phyloP scores from a whole-genome alignment of 2,888 invertebrate species.

The Schrankia costaestrigalis region DNA sequence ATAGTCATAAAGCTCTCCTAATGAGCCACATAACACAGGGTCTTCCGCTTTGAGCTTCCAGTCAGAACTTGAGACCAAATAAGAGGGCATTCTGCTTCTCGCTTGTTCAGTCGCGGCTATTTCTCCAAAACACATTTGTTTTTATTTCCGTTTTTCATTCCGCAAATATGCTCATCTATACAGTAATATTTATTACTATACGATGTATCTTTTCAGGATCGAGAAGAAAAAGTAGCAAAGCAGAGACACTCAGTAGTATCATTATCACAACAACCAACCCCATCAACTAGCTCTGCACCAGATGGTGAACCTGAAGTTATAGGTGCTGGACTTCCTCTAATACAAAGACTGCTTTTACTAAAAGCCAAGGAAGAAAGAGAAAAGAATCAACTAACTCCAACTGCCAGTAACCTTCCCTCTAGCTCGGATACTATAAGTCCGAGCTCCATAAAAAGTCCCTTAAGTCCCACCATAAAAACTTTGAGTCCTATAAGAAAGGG shows the following conservation, averaged over 20 bases:
- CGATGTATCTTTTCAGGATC: constrained; percentile 51
- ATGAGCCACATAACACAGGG: no score
- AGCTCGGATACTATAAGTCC: constrained; percentile 77
- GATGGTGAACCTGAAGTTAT: constrained; percentile 82
- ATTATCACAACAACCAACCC: constrained; percentile 77
- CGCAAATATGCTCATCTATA: no score
- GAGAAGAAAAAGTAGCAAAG: constrained; percentile 74
- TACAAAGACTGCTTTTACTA: constrained; percentile 86
- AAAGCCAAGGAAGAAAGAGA: constrained; percentile 88
- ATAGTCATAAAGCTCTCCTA: no score
- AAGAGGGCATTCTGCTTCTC: no score
- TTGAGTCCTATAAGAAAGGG: constrained; percentile 74
- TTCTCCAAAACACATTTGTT: no score
- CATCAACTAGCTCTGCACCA: constrained; percentile 82
- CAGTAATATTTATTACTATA: no score
- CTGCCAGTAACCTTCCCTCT: constrained; percentile 70
- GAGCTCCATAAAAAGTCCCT: constrained; percentile 73
- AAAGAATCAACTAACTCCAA: constrained; percentile 67
- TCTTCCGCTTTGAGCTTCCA: no score
- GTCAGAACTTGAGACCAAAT: no score
- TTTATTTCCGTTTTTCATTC: no score
- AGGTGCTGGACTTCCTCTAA: constrained; percentile 85
- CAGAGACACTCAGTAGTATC: constrained; percentile 66
- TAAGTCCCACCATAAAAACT: constrained; percentile 75
- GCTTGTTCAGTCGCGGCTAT: no score